Evolutionary conservation across 2,797 vertebrate species (phyloP).

Genomic region (Pangasius krempfi): DNA sequence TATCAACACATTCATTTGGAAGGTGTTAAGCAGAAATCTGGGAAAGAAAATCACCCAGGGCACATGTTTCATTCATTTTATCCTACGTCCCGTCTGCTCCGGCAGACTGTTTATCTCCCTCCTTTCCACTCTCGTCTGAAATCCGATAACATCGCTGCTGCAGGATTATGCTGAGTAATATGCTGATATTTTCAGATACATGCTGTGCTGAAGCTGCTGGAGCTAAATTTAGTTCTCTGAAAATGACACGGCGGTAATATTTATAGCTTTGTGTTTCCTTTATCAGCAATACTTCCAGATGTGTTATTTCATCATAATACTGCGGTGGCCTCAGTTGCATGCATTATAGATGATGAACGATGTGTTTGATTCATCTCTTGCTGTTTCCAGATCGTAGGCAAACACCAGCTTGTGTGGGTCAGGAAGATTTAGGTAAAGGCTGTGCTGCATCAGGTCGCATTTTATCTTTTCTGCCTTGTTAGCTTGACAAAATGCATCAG

Average conservation of each 20-base stretch:
- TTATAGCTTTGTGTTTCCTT: conserved; percentile 47
- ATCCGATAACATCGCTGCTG: conserved; percentile 41
- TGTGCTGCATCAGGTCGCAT: conserved; percentile 5
- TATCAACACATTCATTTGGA: conserved; percentile 27
- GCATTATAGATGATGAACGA: conserved; percentile 35
- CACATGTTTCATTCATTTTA: conserved; percentile 35
- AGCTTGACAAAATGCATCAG: conserved; percentile 25
- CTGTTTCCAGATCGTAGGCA: conserved; percentile 21
- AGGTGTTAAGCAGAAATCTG: conserved; percentile 23
- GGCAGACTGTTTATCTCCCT: conserved; percentile 35
- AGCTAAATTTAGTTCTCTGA: conserved; percentile 46
- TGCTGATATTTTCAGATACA: conserved; percentile 42
- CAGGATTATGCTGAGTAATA: conserved; percentile 41
- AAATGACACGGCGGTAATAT: conserved; percentile 41
- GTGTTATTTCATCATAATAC: conserved; percentile 41
- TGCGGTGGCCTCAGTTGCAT: conserved; percentile 9
- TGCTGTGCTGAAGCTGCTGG: conserved; percentile 40
- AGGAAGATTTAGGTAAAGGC: conserved; percentile 10
- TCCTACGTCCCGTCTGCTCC: conserved; percentile 33
- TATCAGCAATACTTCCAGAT: conserved; percentile 16
- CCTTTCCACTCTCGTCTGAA: conserved; percentile 26
- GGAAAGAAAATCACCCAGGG: conserved; percentile 3
- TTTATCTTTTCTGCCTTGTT: conserved; percentile 48
- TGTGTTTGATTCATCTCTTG: conserved; percentile 31
- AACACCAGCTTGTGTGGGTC: conserved; percentile 16